Evolutionary conservation across 2,797 vertebrate species (phyloP).

Genomic region (Leptatherina wallacei): DNA sequence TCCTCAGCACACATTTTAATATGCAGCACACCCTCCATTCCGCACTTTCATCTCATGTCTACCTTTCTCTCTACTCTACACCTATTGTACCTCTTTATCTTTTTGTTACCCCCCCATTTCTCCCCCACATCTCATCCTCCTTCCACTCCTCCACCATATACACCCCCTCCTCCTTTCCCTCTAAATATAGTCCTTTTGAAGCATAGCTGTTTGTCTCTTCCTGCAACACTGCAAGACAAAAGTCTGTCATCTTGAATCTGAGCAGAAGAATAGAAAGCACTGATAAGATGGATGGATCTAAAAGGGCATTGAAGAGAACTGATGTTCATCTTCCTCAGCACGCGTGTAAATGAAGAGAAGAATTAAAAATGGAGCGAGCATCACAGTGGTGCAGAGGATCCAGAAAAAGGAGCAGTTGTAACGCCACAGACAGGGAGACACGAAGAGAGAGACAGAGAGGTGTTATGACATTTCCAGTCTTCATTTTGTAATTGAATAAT

Average conservation of each 20-base stretch:
- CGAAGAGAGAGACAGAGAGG: conserved; percentile 27
- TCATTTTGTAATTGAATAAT: conserved; percentile 81
- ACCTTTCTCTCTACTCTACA: conserved; percentile 50
- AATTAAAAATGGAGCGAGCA: conserved; percentile 15
- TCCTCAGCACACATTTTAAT: conserved; percentile 60
- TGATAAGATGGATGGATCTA: conserved; percentile 70
- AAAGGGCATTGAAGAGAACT: conserved; percentile 63
- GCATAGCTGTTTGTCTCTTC: conserved; percentile 74
- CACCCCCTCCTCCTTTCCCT: conserved; percentile 32
- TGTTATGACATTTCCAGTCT: conserved; percentile 75
- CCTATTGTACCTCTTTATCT: conserved; percentile 62
- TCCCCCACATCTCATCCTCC: conserved; percentile 22
- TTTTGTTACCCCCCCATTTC: conserved; percentile 6
- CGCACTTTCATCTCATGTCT: conserved; percentile 57
- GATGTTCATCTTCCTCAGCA: conserved; percentile 65
- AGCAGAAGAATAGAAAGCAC: conserved; percentile 57
- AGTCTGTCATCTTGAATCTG: conserved; percentile 78
- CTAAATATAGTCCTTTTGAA: conserved; percentile 84
- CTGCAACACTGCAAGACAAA: conserved; percentile 77
- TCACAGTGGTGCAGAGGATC: conserved; percentile 23
- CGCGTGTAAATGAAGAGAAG: conserved; percentile 52
- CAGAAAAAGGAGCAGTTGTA: conserved; percentile 34
- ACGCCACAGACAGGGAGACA: conserved; percentile 8
- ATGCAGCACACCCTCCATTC: conserved; percentile 50
- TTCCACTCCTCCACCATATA: conserved; percentile 20